These are phyloP conservation scores for Drosophila bocki DNA, from an alignment of 1,140 invertebrate genomes.

Conservation along the genomic window DNA sequence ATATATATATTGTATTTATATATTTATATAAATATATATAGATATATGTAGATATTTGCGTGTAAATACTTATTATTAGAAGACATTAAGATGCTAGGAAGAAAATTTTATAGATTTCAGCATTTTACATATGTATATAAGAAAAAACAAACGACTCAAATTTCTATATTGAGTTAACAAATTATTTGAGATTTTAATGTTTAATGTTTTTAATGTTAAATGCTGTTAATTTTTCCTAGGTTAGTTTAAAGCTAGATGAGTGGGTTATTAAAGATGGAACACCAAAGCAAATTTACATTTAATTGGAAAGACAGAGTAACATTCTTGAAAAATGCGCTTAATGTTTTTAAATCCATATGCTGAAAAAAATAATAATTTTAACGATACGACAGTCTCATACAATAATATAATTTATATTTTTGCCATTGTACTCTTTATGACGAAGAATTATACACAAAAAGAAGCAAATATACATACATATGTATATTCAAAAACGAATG, in stretches of 20 bases:
- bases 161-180: slow-evolving; percentile 8
- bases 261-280: neutral
- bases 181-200: neutral
- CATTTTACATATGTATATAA: slow-evolving; percentile 17
- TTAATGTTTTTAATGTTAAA: neutral
- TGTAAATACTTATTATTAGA: slow-evolving; percentile 38
- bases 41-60: neutral
- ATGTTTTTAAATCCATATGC: neutral
- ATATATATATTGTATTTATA: neutral
- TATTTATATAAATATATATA: neutral
- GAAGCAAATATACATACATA: neutral
- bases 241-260: slow-evolving; percentile 9
- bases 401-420: slow-evolving; percentile 7
- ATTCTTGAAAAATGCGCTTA: neutral
- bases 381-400: slow-evolving; percentile 27
- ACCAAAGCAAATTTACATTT: neutral
- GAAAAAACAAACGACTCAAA: neutral
- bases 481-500: slow-evolving; percentile 4
- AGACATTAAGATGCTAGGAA: slow-evolving; percentile 58
- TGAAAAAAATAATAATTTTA: slow-evolving; percentile 7
- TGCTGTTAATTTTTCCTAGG: neutral
- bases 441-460: slow-evolving; percentile 6
- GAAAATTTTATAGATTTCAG: slow-evolving; percentile 10
- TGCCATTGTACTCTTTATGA: slow-evolving; percentile 6
- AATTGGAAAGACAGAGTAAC: neutral